These are phyloP conservation scores for Rhingia rostrata DNA, from an alignment of 2,888 invertebrate genomes.

Conservation along the genomic window DNA sequence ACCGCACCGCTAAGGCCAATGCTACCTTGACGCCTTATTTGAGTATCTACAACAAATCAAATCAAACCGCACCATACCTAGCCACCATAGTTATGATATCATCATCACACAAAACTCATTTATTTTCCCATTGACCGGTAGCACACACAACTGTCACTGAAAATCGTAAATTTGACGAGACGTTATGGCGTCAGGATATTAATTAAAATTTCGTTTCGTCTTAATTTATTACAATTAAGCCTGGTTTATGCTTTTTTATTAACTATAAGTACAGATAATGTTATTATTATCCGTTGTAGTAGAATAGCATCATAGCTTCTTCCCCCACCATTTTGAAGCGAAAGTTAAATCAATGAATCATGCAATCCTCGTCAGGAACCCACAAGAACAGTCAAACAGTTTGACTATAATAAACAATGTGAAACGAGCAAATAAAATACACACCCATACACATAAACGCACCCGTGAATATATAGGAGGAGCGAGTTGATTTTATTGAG, in stretches of 20 bases:
- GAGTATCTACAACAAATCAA: too few relatives aligned
- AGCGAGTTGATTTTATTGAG: conserved; percentile 39
- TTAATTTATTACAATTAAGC: conserved; percentile 35
- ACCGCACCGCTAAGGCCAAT: too few relatives aligned
- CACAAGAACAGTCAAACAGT: conserved; percentile 40
- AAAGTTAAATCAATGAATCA: conserved; percentile 64
- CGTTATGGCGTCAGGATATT: conserved; percentile 35
- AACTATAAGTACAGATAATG: not conserved
- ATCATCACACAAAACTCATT: too few relatives aligned
- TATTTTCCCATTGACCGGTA: too few relatives aligned
- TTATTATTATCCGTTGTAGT: not conserved
- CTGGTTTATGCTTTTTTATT: not conserved
- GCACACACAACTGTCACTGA: conserved; percentile 33
- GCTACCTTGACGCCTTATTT: too few relatives aligned
- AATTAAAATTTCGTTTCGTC: conserved; percentile 42
- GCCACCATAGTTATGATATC: too few relatives aligned
- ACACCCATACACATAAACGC: not conserved
- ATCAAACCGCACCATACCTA: too few relatives aligned
- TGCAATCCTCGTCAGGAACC: conserved; percentile 45
- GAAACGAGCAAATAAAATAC: conserved; percentile 55
- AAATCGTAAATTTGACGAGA: conserved; percentile 35
- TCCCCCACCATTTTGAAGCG: conserved; percentile 6
- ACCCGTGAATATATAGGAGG: not conserved
- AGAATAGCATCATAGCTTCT: not conserved
- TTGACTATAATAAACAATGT: conserved; percentile 52